phyloP scores from a whole-genome alignment of 1,140 invertebrate genomes.

The Drosophila trapezifrons region DNA sequence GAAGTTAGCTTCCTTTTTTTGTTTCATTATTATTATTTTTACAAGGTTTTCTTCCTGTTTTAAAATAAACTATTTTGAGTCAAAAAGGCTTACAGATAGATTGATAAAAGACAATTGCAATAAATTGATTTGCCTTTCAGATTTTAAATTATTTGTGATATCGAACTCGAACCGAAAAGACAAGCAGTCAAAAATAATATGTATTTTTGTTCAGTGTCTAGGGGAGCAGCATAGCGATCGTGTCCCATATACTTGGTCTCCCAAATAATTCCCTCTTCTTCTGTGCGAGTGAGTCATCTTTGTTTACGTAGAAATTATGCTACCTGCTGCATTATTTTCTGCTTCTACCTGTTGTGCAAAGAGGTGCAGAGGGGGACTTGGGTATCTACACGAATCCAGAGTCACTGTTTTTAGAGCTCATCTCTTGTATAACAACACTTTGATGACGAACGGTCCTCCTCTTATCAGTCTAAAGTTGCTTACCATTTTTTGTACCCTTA shows the following conservation, averaged over 20 bases:
- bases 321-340: slow-evolving; percentile 70
- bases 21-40: no score
- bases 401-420: not conserved
- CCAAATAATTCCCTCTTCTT: slow-evolving; percentile 44
- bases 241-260: slow-evolving; percentile 58
- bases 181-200: not conserved
- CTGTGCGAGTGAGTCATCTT: slow-evolving; percentile 57
- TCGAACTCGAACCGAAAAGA: no score
- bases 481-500: not conserved
- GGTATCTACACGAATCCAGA: not conserved
- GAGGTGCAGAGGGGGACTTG: not conserved
- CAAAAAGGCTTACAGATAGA: not conserved
- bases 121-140: not conserved
- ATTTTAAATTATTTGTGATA: not conserved
- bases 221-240: slow-evolving; percentile 28
- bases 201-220: not conserved
- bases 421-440: slow-evolving; percentile 17
- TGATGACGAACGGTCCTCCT: not conserved
- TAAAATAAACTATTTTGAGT: no score
- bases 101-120: not conserved
- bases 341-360: slow-evolving; percentile 52
- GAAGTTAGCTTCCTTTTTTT: no score
- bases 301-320: slow-evolving; percentile 80
- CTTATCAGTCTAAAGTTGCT: slow-evolving; percentile 9
- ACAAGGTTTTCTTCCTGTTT: no score